Conservation (phyloP, 30 jellyfish, hydroid and myxozoan species). For the Morbakka virulenta region DNA sequence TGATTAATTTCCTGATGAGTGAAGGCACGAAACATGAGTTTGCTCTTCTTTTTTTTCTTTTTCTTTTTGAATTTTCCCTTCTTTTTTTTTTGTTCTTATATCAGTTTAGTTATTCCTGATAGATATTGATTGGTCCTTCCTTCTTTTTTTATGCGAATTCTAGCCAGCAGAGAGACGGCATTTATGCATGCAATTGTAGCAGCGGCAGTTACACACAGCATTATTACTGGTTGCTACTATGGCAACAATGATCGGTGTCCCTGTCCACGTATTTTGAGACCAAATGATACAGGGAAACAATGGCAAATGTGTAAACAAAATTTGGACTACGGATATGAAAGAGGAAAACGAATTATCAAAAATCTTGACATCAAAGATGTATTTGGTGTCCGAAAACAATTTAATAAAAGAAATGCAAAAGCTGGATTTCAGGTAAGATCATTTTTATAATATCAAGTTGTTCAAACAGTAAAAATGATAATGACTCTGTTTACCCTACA, state of each 20-base stretch:
- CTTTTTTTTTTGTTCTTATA: no score
- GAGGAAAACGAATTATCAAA: constrained; percentile 50
- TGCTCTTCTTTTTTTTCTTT: no score
- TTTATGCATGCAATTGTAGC: constrained; percentile 78
- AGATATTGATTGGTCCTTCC: no score
- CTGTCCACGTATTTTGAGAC: constrained; percentile 64
- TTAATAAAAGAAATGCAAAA: constrained; percentile 49
- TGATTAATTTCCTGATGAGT: no score
- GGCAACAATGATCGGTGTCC: constrained; percentile 79
- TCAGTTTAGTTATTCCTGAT: no score
- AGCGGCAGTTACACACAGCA: constrained; percentile 63
- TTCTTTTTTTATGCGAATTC: no score
- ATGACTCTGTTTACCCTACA: no score
- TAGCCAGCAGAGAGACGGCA: constrained; percentile 75
- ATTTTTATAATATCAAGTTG: no score
- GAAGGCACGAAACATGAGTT: no score
- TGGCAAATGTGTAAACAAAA: constrained; percentile 43
- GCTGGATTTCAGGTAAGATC: constrained; percentile 66
- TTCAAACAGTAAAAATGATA: no score
- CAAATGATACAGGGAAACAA: constrained; percentile 10
- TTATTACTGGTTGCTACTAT: constrained; percentile 59
- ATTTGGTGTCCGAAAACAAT: constrained; percentile 37
- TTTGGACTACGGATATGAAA: constrained; percentile 50
- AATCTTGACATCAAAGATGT: constrained; percentile 48
- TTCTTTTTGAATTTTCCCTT: no score